Evolutionary conservation across 2,888 invertebrate genomes (phyloP), one percentile per base, ranked within the genome.

Genomic region (Trissolcus japonicus): DNA sequence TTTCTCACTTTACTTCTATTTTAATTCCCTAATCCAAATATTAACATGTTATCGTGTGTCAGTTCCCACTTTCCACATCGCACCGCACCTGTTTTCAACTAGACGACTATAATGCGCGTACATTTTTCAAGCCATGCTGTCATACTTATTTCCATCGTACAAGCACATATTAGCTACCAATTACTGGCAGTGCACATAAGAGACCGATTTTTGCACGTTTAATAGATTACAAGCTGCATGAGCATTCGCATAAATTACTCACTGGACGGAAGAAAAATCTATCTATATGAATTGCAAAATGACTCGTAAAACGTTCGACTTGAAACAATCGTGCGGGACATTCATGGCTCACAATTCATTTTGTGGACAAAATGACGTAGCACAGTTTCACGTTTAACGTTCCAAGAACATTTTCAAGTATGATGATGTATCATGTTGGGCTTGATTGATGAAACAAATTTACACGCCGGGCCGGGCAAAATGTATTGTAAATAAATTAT

Each of bases 301-400:
- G 63, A 65, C 56, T 53, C 61, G 65, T 57, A 57, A 67, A 56
- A 46, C 16, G 41, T 48, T 66, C 62, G 55, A 35, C 9, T 35
- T 35, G 35, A 35, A 35, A 66, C 66, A 62, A 56, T 56, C 67
- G 48, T 35, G 55, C 54, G 11, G 48, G 65, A 56, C 46, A 35
- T 57, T 57, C 55, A 50, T 60, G 66, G 55, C 55, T 73, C 66
- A 43, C 67, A 53, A 74, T 74, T 67, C 62, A 67, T 74, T 55
- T 74, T 67, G 53, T 21, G 25, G 17, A 41, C 21, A 35, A 63
- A 72, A 57, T 61, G 61, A 66, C 65, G 60, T 53, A 61, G 66
- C 56, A 46, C 11, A 46, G 63, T 59, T 51, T 57, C 57, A 17
- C 53, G 59, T 72, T 65, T 72, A 65, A 72, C 41, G 41, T 29